Percentiles rank a stretch among this genome's conserved stretches.
phyloP scores from a whole-genome alignment of 2,888 invertebrate species.

The Agonopterix arenella region DNA sequence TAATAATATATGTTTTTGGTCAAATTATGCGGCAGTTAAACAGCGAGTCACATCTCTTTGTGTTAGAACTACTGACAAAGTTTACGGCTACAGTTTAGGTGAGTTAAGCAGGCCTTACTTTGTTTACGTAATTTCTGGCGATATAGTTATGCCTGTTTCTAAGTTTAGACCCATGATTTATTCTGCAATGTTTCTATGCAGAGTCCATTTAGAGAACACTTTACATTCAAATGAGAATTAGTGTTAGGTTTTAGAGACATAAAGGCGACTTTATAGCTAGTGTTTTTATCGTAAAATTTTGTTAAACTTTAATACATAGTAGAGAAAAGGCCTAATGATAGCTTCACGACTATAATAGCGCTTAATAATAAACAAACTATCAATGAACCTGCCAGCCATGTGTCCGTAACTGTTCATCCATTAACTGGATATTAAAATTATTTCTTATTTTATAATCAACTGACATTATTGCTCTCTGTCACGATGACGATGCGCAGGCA shows the following conservation, averaged over 20 bases:
- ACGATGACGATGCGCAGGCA: conserved; percentile 10
- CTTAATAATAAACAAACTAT: neutral
- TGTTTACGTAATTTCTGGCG: conserved; percentile 24
- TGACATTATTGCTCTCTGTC: conserved; percentile 16
- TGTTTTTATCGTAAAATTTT: too few species aligned
- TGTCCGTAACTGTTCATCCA: conserved; percentile 11
- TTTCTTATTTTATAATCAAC: conserved; percentile 42
- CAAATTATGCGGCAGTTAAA: conserved; percentile 25
- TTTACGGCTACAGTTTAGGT: conserved; percentile 28
- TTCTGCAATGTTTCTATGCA: conserved; percentile 20
- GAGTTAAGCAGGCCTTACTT: conserved; percentile 30
- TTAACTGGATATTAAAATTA: conserved; percentile 33
- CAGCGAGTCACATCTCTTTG: conserved; percentile 17
- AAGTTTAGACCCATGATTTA: conserved; percentile 35
- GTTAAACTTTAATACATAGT: too few species aligned
- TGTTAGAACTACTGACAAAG: conserved; percentile 16
- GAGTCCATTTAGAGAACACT: conserved; percentile 3
- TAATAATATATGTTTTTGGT: conserved; percentile 8
- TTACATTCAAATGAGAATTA: neutral
- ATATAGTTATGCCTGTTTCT: conserved; percentile 20
- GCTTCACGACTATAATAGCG: neutral
- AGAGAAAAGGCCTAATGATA: too few species aligned
- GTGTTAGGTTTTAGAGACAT: too few species aligned
- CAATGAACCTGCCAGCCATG: neutral
- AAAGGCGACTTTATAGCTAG: too few species aligned